Evolutionary conservation across 2,888 invertebrate species (phyloP), one percentile per base, ranked within the genome.

Genomic region (Cheilosia urbana): DNA sequence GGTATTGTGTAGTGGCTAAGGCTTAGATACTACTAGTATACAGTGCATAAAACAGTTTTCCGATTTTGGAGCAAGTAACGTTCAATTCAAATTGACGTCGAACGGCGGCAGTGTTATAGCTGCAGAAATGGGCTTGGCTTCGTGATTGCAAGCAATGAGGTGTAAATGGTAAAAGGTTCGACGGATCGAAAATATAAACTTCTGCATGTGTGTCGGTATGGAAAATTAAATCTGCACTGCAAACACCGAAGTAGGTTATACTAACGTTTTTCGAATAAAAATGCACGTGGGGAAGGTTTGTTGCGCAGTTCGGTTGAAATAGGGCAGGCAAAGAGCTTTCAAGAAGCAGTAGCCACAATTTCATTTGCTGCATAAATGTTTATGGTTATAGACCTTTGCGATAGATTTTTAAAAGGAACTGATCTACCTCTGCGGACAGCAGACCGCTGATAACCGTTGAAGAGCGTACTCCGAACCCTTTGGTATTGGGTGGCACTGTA

Each of bases 1-100:
- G 69, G 45, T 47, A 51, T 49, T 19, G 9, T 21, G 21, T 11
- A 21, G 2, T 21, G 40, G 49, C 58, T 42, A 45, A 58, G 34
- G 47, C 55, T 47, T 47, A 30, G 40, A 21, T 45, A 55, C 40
- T 55, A 40, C 40, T 37, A 21, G 60, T 53, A 58, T 49, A 27
- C 60, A 58, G 55, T 42, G 72, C 45, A 73, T 51, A 62, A 27
- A 24, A 55, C 57, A n/a, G 68, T 65, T 55, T 66, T 24, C 63
- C 76, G 81, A 85, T 85, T 85, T 85, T 85, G 57, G 75, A 80
- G 80, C 76, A 80, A 75, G 65, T 75, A 85, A 85, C 80, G 75
- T 80, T 85, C 71, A 76, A 85, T 85, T 80, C 53, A 76, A 76
- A 80, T 80, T 76, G 76, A 85, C 84, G 76, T 84, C 79, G 82